phyloP scores from a whole-genome alignment of 2,113 vertebrate species.

The Orientallactaga bullata region DNA sequence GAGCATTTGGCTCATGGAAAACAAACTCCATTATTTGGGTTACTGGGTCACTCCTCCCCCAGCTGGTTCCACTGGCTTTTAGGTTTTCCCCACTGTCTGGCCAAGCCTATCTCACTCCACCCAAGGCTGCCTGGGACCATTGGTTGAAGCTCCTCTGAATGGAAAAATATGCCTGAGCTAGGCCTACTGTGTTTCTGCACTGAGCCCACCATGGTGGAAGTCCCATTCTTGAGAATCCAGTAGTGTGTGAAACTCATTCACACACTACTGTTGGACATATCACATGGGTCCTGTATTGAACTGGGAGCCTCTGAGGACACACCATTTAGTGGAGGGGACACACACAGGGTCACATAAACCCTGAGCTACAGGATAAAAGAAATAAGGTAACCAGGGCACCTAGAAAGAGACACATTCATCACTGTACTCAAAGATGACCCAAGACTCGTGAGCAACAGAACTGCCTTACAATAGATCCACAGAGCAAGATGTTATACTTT shows the following conservation, averaged over 20 bases:
- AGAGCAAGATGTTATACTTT: not conserved
- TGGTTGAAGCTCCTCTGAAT: not conserved
- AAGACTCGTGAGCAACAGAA: not conserved
- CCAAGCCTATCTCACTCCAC: constrained; percentile 34
- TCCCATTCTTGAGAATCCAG: not conserved
- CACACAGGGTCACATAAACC: not conserved
- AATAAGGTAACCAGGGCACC: not conserved
- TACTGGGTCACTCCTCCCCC: constrained; percentile 14
- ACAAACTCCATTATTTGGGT: constrained; percentile 21
- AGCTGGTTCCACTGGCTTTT: constrained; percentile 31
- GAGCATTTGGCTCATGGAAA: not conserved
- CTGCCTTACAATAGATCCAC: not conserved
- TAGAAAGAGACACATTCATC: not conserved
- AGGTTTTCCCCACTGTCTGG: constrained; percentile 37
- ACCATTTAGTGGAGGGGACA: not conserved
- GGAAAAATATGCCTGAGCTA: not conserved
- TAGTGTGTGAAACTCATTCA: not conserved
- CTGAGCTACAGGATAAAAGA: not conserved
- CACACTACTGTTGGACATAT: not conserved
- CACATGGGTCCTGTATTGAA: not conserved
- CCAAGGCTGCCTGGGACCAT: not conserved
- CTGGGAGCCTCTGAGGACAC: rapidly evolving
- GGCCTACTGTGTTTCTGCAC: not conserved
- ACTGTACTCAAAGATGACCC: not conserved
- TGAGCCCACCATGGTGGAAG: not conserved